phyloP scores from a whole-genome alignment of 2,113 vertebrate genomes.

The Hystrix brachyura region DNA sequence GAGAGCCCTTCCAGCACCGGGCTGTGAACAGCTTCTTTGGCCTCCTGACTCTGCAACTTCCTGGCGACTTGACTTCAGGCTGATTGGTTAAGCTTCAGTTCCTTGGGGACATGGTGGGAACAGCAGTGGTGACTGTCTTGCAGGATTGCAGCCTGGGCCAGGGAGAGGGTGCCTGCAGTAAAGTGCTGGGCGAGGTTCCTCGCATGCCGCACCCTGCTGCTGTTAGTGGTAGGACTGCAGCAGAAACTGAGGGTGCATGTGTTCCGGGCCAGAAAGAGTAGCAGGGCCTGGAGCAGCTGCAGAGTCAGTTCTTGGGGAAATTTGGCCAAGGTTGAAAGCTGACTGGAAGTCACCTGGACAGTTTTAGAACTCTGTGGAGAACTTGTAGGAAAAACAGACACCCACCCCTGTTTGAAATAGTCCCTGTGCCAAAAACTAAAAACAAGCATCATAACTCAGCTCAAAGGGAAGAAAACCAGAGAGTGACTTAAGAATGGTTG shows the following conservation, averaged over 20 bases:
- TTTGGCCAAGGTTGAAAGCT: not conserved
- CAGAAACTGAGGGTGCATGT: not conserved
- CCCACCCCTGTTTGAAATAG: not conserved
- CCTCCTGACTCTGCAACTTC: not conserved
- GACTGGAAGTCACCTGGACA: not conserved
- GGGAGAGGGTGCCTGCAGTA: not conserved
- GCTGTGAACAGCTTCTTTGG: not conserved
- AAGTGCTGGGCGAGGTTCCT: not conserved
- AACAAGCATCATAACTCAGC: not conserved
- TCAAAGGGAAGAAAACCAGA: not conserved
- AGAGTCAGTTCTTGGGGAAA: not conserved
- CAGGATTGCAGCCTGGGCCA: rapidly evolving
- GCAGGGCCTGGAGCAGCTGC: not conserved
- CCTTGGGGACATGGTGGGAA: not conserved
- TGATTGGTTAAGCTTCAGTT: not conserved
- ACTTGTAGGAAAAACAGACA: not conserved
- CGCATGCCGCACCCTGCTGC: not conserved
- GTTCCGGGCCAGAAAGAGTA: not conserved
- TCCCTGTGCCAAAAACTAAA: not conserved
- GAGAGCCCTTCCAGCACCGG: not conserved
- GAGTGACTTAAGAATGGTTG: not conserved
- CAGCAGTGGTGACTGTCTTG: not conserved
- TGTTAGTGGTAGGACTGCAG: not conserved
- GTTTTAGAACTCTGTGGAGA: not conserved
- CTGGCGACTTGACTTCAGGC: not conserved